Evolutionary conservation across 2,888 invertebrate species (phyloP).

Genomic region (Thera britannica): DNA sequence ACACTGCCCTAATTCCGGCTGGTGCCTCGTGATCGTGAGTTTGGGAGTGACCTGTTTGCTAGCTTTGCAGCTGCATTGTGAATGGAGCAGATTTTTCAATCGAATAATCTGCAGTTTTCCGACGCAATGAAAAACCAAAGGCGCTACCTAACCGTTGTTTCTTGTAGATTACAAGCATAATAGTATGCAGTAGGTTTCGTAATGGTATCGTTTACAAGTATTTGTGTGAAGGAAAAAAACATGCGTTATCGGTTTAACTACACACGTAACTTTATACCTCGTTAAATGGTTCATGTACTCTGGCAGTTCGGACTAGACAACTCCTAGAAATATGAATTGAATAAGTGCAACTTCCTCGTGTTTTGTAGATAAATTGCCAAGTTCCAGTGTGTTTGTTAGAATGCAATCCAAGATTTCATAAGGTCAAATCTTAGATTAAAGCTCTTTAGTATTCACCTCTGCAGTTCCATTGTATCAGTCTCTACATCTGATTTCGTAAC

Average conservation of each 20-base stretch:
- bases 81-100: slow-evolving; percentile 41
- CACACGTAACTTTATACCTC: neutral
- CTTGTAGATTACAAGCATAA: neutral
- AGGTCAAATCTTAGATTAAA: too few species aligned
- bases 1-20: slow-evolving; percentile 70
- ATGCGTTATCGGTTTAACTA: neutral
- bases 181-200: neutral
- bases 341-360: too few species aligned
- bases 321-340: too few species aligned
- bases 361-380: too few species aligned
- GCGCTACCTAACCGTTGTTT: neutral
- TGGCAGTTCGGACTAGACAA: neutral
- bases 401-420: neutral
- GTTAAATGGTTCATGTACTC: neutral
- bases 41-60: slow-evolving; percentile 61
- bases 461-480: slow-evolving; percentile 7
- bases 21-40: slow-evolving; percentile 54
- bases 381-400: neutral
- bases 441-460: slow-evolving; percentile 4
- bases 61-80: slow-evolving; percentile 43
- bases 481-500: slow-evolving; percentile 40
- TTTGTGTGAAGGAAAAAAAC: neutral
- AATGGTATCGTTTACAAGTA: neutral
- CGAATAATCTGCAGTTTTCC: slow-evolving; percentile 30
- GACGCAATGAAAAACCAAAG: neutral